phyloP scores from a whole-genome alignment of 2,888 invertebrate species.

The Neria commutata region DNA sequence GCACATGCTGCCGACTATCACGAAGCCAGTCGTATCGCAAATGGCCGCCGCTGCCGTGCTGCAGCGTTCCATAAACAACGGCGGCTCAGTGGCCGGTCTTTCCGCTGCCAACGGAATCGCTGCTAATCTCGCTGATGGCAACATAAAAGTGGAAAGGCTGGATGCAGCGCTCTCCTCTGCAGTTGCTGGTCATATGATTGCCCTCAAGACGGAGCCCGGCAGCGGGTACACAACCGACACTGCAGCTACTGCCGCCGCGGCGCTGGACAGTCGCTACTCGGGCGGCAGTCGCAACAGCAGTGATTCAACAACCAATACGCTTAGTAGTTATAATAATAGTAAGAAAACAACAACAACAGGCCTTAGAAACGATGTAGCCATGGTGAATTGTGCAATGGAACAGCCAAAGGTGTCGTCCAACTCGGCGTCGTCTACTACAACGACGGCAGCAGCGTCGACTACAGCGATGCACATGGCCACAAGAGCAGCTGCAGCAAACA shows the following conservation, averaged over 20 bases:
- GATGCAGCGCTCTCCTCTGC: constrained; percentile 26
- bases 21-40: constrained; percentile 46
- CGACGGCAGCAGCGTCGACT: constrained; percentile 22
- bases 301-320: constrained; percentile 46
- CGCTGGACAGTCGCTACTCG: constrained; percentile 22
- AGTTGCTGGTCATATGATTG: too few species aligned
- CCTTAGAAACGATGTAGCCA: constrained; percentile 58
- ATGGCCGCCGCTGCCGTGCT: constrained; percentile 25
- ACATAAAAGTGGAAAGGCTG: not conserved
- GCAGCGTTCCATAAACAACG: constrained; percentile 39
- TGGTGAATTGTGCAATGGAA: constrained; percentile 60
- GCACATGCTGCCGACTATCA: constrained; percentile 49
- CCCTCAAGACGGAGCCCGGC: constrained; percentile 39
- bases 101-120: not conserved
- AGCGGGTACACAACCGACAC: constrained; percentile 31
- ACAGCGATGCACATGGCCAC: constrained; percentile 1
- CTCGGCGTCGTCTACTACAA: constrained; percentile 26
- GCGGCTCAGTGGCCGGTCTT: too few species aligned
- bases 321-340: constrained; percentile 45
- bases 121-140: not conserved
- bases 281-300: constrained; percentile 39
- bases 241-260: constrained; percentile 9
- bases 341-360: constrained; percentile 42
- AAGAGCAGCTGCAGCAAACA: constrained; percentile 19
- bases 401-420: constrained; percentile 33